These are phyloP conservation scores for Theocolax elegans DNA, from an alignment of 1,140 invertebrate species.

Conservation along the genomic window DNA sequence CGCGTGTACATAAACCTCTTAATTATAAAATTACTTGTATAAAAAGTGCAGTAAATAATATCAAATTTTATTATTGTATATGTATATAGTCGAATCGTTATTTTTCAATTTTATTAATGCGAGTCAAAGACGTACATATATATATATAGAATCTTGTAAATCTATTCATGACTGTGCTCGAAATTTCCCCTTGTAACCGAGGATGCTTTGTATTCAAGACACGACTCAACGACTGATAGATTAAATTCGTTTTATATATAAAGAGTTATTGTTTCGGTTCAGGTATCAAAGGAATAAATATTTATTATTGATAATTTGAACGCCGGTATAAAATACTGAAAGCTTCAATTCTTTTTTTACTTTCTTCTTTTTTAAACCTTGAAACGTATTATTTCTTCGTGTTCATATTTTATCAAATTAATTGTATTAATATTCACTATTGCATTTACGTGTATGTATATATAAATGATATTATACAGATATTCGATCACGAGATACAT, in stretches of 20 bases:
- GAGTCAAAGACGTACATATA: conserved; percentile 4
- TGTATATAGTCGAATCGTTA: not conserved
- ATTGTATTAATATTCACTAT: too few species aligned
- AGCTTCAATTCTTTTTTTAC: too few species aligned
- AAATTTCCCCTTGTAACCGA: conserved; percentile 4
- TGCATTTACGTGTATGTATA: too few species aligned
- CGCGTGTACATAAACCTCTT: too few species aligned
- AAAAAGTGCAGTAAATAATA: conserved; percentile 20
- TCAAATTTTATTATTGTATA: not conserved
- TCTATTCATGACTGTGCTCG: conserved; percentile 2
- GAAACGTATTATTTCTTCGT: not conserved
- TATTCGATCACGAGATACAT: too few species aligned
- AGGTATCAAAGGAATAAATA: conserved; percentile 18
- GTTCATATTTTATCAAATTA: conserved; percentile 9
- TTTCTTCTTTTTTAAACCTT: conserved; percentile 4
- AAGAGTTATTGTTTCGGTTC: conserved; percentile 18
- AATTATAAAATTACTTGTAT: not conserved
- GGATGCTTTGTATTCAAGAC: conserved; percentile 23
- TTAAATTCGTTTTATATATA: conserved; percentile 27
- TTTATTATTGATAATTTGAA: conserved; percentile 8
- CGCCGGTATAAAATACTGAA: not conserved
- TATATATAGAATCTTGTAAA: conserved; percentile 10
- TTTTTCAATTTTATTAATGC: not conserved
- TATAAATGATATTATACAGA: too few species aligned
- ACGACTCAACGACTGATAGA: conserved; percentile 9